Base-by-base conservation (phyloP, 1,140 invertebrate species). In the Armadillidium nasatum region DNA sequence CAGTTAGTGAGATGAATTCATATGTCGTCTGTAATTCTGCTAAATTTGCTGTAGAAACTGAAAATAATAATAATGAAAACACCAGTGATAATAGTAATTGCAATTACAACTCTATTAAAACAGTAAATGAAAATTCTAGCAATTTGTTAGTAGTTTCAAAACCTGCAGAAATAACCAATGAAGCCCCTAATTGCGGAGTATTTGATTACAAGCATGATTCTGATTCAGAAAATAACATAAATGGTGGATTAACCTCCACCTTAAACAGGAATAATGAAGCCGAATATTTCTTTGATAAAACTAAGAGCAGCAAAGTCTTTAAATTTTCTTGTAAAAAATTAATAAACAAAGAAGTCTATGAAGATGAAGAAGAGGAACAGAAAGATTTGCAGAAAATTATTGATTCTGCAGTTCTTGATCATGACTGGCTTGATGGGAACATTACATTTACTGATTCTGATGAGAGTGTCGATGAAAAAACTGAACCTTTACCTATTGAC, bases 171-270 rank as follows among this genome's bases (percentile, higher is more conserved):
- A 19, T 7, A 60, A 19, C 11, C 50, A 60, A 19, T 1, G 33
- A 33, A 83, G 91, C 90, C 13, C 91, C 91, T 82, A 93, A 94
- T 83, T 89, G 89, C 82, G 92, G 89, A 76, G 92, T 90, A 72
- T 93, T 91, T 83, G 93, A 94, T 84, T 93, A 92, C 84, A 91
- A 89, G 84, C 92, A 89, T 82, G 92, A 94, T 82, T 94, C 92
- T 2, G 92, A 94, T 84, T 92, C 91, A 0, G 92, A 93, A 82
- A 83, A 83, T 7, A 60, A 60, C 33, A 33, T 3, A 15, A 60
- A 60, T 19, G 50, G 7, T 15, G 50, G 1, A 13, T 60, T 60
- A 3, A 19, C 4, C 4, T 15, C 50, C 50, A 60, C 1, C 19
- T 60, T 60, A 19, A 60, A 60, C 50, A 33, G 33, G 33, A 33